Evolutionary conservation across 2,797 vertebrate genomes (phyloP).

Genomic region (Enteromius viviparus): DNA sequence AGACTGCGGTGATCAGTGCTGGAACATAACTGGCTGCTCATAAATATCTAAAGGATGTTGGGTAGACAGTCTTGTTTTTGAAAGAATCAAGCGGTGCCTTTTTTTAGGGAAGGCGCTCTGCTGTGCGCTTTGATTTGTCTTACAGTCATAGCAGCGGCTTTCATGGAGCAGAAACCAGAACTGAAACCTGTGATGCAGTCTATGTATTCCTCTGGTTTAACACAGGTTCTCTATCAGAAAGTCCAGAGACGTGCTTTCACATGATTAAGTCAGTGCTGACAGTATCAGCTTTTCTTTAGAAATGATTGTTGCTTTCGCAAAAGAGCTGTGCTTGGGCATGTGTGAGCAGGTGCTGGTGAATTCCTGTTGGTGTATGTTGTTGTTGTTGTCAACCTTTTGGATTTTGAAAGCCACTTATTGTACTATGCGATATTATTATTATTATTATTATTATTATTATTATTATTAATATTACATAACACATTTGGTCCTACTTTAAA

Average conservation of each 20-base stretch:
- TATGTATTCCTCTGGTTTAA: not conserved
- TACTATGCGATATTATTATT: not conserved
- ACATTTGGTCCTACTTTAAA: not conserved
- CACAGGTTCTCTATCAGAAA: not conserved
- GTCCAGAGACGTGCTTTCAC: constrained; percentile 1
- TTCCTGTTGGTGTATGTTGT: not conserved
- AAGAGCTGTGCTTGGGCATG: not conserved
- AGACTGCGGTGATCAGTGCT: not conserved
- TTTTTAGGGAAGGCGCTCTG: not conserved
- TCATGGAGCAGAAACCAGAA: not conserved
- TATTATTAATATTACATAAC: not conserved
- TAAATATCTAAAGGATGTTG: not conserved
- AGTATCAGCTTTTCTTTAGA: not conserved
- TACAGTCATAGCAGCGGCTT: not conserved
- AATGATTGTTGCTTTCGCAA: constrained; percentile 2
- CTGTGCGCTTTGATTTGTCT: not conserved
- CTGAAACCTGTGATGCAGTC: not conserved
- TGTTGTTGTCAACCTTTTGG: not conserved
- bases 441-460: not conserved
- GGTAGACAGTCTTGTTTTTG: not conserved
- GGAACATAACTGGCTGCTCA: not conserved
- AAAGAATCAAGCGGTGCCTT: not conserved
- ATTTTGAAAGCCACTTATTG: not conserved
- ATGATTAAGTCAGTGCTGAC: constrained; percentile 13
- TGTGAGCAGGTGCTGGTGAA: not conserved